These are phyloP conservation scores for Campopleginae sp. DNA, from an alignment of 2,888 invertebrate genomes.

Conservation along the genomic window DNA sequence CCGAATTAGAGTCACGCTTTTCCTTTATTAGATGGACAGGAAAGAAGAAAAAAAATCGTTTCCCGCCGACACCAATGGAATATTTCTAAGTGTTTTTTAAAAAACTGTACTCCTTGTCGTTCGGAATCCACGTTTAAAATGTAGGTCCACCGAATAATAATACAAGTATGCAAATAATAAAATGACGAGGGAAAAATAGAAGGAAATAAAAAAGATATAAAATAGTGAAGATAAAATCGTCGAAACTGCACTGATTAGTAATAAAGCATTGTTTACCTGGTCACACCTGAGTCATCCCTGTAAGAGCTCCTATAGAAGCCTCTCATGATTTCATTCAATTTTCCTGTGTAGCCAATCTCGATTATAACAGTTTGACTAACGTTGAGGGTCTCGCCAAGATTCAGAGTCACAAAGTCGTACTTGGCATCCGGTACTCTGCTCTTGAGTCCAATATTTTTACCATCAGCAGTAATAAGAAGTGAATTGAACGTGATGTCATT, in stretches of 20 bases:
- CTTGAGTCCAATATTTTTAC: conserved; percentile 10
- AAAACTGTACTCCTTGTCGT: no score
- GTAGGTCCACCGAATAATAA: no score
- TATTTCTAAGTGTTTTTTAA: no score
- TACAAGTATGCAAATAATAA: no score
- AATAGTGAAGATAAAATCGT: background rate
- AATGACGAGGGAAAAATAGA: no score
- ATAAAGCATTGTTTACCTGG: conserved; percentile 83
- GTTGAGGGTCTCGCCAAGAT: conserved; percentile 82
- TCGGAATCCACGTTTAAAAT: no score
- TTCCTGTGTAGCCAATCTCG: conserved; percentile 86
- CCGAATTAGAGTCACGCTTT: no score
- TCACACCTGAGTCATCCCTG: conserved; percentile 83
- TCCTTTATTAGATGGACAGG: no score
- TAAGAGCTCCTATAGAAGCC: conserved; percentile 89
- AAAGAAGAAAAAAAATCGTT: no score
- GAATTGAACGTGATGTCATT: conserved; percentile 58
- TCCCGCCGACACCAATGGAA: no score
- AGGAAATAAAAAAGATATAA: background rate
- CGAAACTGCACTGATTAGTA: background rate
- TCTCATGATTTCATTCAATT: conserved; percentile 85
- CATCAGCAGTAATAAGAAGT: conserved; percentile 54
- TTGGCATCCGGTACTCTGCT: conserved; percentile 41
- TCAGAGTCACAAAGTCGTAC: conserved; percentile 85
- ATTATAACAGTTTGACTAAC: conserved; percentile 84